Conservation (phyloP, 2,113 vertebrate species). For the Scatophagus argus region DNA sequence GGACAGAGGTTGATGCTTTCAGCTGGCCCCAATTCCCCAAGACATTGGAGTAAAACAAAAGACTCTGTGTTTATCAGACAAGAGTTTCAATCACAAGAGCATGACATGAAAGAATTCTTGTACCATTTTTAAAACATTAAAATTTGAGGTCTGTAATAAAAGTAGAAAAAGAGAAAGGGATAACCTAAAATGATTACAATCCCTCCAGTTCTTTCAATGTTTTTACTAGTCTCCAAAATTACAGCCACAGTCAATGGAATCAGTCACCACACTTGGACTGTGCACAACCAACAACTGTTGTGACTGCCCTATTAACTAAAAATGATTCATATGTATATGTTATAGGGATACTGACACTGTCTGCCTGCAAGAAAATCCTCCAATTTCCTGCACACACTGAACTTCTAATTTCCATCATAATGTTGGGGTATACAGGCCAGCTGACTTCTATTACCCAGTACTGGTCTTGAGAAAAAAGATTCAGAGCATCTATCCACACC, state of each 20-base stretch:
- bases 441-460: constrained; percentile 66
- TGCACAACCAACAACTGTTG: neutral
- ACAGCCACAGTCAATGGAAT: neutral
- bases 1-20: constrained; percentile 59
- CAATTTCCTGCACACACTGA: constrained; percentile 73
- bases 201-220: neutral
- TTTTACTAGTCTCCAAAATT: constrained; percentile 1
- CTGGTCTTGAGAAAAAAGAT: constrained; percentile 61
- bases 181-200: constrained; percentile 5
- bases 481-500: constrained; percentile 57
- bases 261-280: constrained; percentile 11
- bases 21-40: constrained; percentile 62
- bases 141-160: constrained; percentile 31
- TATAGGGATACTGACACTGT: constrained; percentile 18
- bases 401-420: constrained; percentile 61
- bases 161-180: neutral
- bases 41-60: constrained; percentile 68
- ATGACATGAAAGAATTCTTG: constrained; percentile 20
- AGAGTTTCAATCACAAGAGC: constrained; percentile 50
- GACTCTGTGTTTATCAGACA: constrained; percentile 63
- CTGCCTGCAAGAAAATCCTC: constrained; percentile 61
- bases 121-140: constrained; percentile 18
- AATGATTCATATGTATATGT: constrained; percentile 32
- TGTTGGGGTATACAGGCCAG: constrained; percentile 57
- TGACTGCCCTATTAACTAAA: constrained; percentile 14